phyloP scores from a whole-genome alignment of 2,113 vertebrate species.

The Amazona guildingii region DNA sequence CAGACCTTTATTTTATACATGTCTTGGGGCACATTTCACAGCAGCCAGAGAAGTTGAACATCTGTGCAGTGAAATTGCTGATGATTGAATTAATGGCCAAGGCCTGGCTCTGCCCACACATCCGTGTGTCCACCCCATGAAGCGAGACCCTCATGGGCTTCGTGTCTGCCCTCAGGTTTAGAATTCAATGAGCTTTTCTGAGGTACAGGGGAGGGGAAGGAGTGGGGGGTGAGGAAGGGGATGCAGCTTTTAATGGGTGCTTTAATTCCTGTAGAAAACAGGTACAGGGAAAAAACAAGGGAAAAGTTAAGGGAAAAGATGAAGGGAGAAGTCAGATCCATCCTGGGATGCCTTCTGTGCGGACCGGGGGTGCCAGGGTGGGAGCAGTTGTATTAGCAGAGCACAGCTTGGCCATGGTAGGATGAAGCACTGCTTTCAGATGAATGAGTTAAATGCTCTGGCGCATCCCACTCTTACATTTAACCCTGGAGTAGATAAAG shows the following conservation, averaged over 20 bases:
- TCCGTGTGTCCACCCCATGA: neutral
- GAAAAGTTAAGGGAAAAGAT: neutral
- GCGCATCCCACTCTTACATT: neutral
- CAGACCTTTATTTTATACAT: neutral
- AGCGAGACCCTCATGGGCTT: neutral
- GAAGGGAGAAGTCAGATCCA: neutral
- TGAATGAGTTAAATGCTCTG: neutral
- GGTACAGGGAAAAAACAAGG: neutral
- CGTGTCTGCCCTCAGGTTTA: neutral
- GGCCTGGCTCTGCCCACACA: neutral
- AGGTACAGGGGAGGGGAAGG: neutral
- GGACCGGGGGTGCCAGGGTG: rapidly evolving
- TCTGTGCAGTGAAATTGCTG: constrained; percentile 1
- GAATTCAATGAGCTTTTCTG: neutral
- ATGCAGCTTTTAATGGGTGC: neutral
- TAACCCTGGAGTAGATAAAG: neutral
- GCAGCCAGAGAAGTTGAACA: neutral
- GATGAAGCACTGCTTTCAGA: neutral
- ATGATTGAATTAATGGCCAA: neutral
- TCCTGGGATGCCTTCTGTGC: neutral
- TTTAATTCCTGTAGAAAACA: neutral
- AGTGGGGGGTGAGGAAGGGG: neutral
- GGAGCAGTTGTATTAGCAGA: neutral
- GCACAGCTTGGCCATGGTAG: neutral
- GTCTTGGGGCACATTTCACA: neutral